Evolutionary conservation across 2,797 vertebrate genomes (phyloP).

Genomic region (Enteromius viviparus): DNA sequence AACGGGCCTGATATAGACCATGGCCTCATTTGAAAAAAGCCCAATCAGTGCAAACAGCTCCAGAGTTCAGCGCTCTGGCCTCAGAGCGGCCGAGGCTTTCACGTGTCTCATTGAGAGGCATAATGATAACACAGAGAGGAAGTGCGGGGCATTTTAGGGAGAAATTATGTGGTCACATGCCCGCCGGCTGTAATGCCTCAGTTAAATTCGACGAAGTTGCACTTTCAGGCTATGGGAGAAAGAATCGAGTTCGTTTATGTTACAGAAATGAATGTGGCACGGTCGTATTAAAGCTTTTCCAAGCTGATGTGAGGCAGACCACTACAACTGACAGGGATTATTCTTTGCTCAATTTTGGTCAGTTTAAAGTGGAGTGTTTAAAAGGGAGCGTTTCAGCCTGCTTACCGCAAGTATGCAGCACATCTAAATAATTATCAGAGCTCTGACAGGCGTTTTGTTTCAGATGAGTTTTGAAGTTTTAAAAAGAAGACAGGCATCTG

Average conservation of each 20-base stretch:
- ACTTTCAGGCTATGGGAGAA: conserved; percentile 58
- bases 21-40: conserved; percentile 81
- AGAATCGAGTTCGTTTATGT: conserved; percentile 65
- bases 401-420: conserved; percentile 49
- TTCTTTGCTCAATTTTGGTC: conserved; percentile 56
- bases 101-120: conserved; percentile 76
- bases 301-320: conserved; percentile 63
- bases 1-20: conserved; percentile 85
- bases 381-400: conserved; percentile 54
- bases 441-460: conserved; percentile 53
- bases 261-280: conserved; percentile 69
- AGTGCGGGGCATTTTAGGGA: conserved; percentile 72
- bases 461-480: conserved; percentile 44
- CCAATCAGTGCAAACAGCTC: conserved; percentile 73
- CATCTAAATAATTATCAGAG: conserved; percentile 59
- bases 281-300: conserved; percentile 64
- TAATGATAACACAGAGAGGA: conserved; percentile 80
- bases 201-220: conserved; percentile 73
- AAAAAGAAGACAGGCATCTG: conserved; percentile 38
- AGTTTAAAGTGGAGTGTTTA: conserved; percentile 61
- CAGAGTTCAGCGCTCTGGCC: conserved; percentile 65
- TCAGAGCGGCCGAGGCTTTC: conserved; percentile 70
- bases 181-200: conserved; percentile 76
- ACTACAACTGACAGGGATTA: conserved; percentile 58
- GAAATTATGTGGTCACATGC: conserved; percentile 77